A percentile compares a stretch with the other conserved stretches of the same genome.
These are phyloP conservation scores for Philereme vetulata DNA, from an alignment of 2,888 invertebrate genomes.

Conservation along the genomic window DNA sequence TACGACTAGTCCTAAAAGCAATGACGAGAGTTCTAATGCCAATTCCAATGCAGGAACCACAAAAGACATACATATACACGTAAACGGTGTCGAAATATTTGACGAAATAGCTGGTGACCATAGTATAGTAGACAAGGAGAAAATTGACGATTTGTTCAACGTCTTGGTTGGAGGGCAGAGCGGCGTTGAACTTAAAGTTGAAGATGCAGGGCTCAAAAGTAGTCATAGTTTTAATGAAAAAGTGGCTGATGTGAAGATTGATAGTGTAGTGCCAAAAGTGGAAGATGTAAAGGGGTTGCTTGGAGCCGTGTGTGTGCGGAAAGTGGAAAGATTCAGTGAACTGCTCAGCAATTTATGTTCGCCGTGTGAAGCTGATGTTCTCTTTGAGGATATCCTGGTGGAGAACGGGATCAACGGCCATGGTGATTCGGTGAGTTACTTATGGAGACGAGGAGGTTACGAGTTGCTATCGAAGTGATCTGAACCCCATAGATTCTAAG, in stretches of 20 bases:
- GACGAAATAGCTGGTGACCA: slow-evolving; percentile 67
- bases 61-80: slow-evolving; percentile 51
- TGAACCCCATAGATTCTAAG: too few species aligned
- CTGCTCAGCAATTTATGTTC: slow-evolving; percentile 80
- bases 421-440: slow-evolving; percentile 61
- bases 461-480: not conserved
- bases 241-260: slow-evolving; percentile 56
- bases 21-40: slow-evolving; percentile 60
- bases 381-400: slow-evolving; percentile 76
- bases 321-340: slow-evolving; percentile 81
- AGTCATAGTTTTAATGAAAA: slow-evolving; percentile 59
- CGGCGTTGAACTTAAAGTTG: slow-evolving; percentile 51
- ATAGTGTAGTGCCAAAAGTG: slow-evolving; percentile 75
- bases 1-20: slow-evolving; percentile 71
- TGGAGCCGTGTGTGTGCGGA: slow-evolving; percentile 78
- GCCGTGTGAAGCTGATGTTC: slow-evolving; percentile 73
- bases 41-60: slow-evolving; percentile 55
- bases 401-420: slow-evolving; percentile 71
- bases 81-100: slow-evolving; percentile 67
- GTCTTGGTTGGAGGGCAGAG: slow-evolving; percentile 59
- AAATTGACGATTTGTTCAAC: slow-evolving; percentile 73
- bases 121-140: slow-evolving; percentile 65
- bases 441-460: not conserved
- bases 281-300: slow-evolving; percentile 66
- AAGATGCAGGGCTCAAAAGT: slow-evolving; percentile 60